Evolutionary conservation across 1,140 invertebrate genomes (phyloP).

Genomic region (Drosophila navojoa): DNA sequence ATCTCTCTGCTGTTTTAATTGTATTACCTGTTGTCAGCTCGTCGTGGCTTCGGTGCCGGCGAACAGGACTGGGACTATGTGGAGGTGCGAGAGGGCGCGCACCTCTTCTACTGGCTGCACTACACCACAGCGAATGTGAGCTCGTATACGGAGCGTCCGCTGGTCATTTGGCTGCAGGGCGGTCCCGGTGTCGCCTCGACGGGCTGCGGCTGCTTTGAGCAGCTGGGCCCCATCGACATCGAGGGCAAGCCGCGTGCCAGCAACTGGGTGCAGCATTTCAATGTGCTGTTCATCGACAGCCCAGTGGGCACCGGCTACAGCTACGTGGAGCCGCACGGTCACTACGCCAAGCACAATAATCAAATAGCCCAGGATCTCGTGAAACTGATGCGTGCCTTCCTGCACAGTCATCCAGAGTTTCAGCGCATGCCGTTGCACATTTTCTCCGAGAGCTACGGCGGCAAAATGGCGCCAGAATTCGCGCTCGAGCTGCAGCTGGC

Average conservation of each 20-base stretch:
- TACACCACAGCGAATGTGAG: constrained; percentile 87
- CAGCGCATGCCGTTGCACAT: constrained; percentile 90
- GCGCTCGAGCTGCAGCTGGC: constrained; percentile 86
- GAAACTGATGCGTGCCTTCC: constrained; percentile 87
- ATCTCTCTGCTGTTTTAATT: too few species aligned
- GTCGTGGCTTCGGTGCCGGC: constrained; percentile 85
- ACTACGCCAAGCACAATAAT: constrained; percentile 87
- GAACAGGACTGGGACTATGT: constrained; percentile 89
- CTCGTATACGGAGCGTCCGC: constrained; percentile 86
- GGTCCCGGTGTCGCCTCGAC: constrained; percentile 91
- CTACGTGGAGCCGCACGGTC: constrained; percentile 87
- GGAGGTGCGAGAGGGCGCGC: constrained; percentile 88
- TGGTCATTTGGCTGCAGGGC: constrained; percentile 92
- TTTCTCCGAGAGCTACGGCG: constrained; percentile 94
- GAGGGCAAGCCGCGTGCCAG: constrained; percentile 87
- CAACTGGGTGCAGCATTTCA: constrained; percentile 91
- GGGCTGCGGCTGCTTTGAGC: constrained; percentile 91
- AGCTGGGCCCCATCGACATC: constrained; percentile 89
- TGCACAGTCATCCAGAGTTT: constrained; percentile 87
- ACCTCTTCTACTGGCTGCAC: constrained; percentile 94
- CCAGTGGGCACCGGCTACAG: constrained; percentile 95
- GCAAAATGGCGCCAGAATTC: constrained; percentile 95
- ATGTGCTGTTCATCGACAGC: constrained; percentile 94
- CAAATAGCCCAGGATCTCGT: constrained; percentile 92
- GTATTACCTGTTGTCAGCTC: constrained; percentile 30